Evolutionary conservation across 2,113 vertebrate genomes (phyloP).

Genomic region (Oreochromis tanganicae): DNA sequence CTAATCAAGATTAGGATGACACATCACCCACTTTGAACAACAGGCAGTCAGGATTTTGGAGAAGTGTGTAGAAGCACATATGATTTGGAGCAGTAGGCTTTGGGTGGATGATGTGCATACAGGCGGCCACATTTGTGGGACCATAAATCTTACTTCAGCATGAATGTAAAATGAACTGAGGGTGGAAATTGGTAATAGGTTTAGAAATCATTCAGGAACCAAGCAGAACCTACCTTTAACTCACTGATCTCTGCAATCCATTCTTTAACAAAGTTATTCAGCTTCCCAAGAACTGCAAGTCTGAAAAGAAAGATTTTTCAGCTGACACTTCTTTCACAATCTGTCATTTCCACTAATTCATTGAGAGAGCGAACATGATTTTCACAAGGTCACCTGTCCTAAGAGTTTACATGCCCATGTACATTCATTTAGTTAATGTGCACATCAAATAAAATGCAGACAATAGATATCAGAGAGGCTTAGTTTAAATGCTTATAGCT

Average conservation of each 20-base stretch:
- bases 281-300: slow-evolving; percentile 85
- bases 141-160: neutral
- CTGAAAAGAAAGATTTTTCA: slow-evolving; percentile 66
- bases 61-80: neutral
- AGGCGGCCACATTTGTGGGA: neutral
- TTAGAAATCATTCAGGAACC: neutral
- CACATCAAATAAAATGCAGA: neutral
- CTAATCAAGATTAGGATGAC: neutral
- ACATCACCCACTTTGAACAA: neutral
- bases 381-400: neutral
- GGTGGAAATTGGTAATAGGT: neutral
- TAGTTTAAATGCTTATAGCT: neutral
- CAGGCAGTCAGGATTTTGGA: neutral
- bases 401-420: neutral
- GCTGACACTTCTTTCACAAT: neutral
- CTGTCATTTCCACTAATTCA: neutral
- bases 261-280: slow-evolving; percentile 91
- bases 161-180: neutral
- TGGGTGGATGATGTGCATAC: neutral
- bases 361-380: neutral
- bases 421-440: neutral
- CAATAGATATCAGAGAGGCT: neutral
- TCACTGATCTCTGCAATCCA: slow-evolving; percentile 94
- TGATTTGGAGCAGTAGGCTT: neutral
- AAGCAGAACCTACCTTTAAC: slow-evolving; percentile 80